phyloP scores from a whole-genome alignment of 2,113 vertebrate genomes.

The Prionailurus bengalensis region DNA sequence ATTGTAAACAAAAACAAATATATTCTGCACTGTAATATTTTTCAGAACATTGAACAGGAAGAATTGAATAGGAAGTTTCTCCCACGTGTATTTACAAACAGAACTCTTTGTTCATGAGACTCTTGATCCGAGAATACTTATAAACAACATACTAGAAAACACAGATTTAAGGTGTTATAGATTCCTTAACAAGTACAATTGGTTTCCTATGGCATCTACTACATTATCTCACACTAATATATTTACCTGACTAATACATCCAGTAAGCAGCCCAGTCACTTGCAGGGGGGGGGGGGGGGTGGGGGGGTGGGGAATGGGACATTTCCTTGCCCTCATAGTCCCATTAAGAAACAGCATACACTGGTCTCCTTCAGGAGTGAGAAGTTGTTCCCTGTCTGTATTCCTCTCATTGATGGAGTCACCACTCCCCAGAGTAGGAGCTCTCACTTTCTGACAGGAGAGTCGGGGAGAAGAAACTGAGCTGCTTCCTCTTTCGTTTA shows the following conservation, averaged over 20 bases:
- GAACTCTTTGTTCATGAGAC: neutral
- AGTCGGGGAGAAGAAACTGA: neutral
- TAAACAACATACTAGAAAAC: neutral
- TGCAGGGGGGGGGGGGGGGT: neutral
- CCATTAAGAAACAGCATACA: neutral
- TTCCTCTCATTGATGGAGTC: neutral
- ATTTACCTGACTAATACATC: neutral
- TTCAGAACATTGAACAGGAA: neutral
- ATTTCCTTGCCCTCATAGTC: neutral
- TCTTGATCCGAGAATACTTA: neutral
- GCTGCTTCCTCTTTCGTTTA: neutral
- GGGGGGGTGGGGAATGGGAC: neutral
- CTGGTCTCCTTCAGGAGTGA: neutral
- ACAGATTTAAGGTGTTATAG: rapidly evolving
- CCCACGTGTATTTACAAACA: neutral
- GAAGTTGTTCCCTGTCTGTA: neutral
- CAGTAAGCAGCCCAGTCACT: neutral
- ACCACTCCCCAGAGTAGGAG: neutral
- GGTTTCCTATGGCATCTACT: neutral
- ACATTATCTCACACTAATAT: neutral
- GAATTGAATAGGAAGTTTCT: neutral
- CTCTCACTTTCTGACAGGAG: neutral
- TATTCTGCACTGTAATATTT: neutral
- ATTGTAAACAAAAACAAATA: neutral
- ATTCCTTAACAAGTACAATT: neutral